Evolutionary conservation across 2,113 vertebrate genomes (phyloP), one percentile per base, ranked within the genome.

Genomic region (Ophthalmolycus amberensis): DNA sequence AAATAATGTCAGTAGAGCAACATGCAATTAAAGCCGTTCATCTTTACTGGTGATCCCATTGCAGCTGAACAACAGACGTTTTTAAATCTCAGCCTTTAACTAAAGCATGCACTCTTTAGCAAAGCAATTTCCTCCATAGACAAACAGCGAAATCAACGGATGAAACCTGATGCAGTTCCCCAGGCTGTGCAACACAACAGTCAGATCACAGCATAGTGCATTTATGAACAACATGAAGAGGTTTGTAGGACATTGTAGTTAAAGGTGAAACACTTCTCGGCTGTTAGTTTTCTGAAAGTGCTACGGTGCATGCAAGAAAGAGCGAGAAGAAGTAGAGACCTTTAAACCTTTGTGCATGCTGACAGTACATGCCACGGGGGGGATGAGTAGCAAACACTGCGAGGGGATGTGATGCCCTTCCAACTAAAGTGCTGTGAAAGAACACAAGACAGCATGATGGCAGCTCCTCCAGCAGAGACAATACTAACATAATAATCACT

Each of bases 291-390:
- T 4, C 3, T 25, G 6, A 20, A 46, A 29, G 50, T 44, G 32
- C 22, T 54, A 2, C 6, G 37, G 3, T 15, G 9, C 83, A 81
- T 70, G 75, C 78, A 69, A 84, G 44, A 62, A 56, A 77, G 71
- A 80, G 54, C 6, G 2, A 6, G 48, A 48, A 1, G 25, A 77
- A 67, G 67, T 14, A 56, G 75, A 85, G 44, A 87, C 73, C 67
- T 86, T 75, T 71, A 40, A 77, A 82, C 56, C 56, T 77, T 29
- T 20, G 68, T 63, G 48, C 91, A 91, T 93, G 93, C 91, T 86
- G 29, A 82, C 82, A 83, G 87, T 9, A 69, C 90, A 92, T 89
- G 87, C 82, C 79, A 59, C 29, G 68, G 38, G 22, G 25, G 58
- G 72, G 86, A 59, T n/a, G 62, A 88, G 76, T 5, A 76, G 75